These are phyloP conservation scores for Sceliomorpha sp. DNA, from an alignment of 2,888 invertebrate genomes.

Conservation along the genomic window DNA sequence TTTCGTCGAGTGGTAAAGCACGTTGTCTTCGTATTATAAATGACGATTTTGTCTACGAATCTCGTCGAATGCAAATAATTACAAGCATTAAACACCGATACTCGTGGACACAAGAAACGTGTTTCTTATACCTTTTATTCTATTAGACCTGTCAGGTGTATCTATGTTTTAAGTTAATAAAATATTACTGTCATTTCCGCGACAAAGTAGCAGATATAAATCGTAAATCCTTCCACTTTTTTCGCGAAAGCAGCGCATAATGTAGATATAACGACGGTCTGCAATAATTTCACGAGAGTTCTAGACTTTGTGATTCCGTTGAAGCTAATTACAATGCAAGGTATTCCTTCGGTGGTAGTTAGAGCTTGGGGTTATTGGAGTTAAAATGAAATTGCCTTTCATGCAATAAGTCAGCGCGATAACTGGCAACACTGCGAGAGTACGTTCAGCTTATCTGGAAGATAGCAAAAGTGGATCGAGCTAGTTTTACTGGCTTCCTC, in stretches of 20 bases:
- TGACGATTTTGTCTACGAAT: neutral
- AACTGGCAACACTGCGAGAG: constrained; percentile 7
- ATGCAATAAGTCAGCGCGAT: constrained; percentile 17
- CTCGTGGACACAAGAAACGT: too few relatives aligned
- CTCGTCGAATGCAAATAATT: constrained; percentile 3
- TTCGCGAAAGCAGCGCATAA: neutral
- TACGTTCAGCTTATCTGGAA: constrained; percentile 4
- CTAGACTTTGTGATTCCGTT: constrained; percentile 1
- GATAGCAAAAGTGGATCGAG: constrained; percentile 16
- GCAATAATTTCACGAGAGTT: neutral
- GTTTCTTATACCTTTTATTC: too few relatives aligned
- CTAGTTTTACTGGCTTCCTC: constrained; percentile 5
- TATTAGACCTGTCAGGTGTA: too few relatives aligned
- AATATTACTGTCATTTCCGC: too few relatives aligned
- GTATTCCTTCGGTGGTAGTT: constrained; percentile 7
- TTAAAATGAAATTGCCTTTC: constrained; percentile 15
- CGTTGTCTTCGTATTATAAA: too few relatives aligned
- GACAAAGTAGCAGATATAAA: too few relatives aligned
- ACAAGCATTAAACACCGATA: neutral
- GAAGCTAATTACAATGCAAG: constrained; percentile 14
- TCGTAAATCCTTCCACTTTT: neutral
- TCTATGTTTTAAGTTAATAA: too few relatives aligned
- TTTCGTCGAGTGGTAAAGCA: too few relatives aligned
- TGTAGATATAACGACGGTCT: neutral
- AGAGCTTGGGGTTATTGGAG: constrained; percentile 5